Evolutionary conservation across 2,113 vertebrate species (phyloP).

Genomic region (Percopsis transmontana): DNA sequence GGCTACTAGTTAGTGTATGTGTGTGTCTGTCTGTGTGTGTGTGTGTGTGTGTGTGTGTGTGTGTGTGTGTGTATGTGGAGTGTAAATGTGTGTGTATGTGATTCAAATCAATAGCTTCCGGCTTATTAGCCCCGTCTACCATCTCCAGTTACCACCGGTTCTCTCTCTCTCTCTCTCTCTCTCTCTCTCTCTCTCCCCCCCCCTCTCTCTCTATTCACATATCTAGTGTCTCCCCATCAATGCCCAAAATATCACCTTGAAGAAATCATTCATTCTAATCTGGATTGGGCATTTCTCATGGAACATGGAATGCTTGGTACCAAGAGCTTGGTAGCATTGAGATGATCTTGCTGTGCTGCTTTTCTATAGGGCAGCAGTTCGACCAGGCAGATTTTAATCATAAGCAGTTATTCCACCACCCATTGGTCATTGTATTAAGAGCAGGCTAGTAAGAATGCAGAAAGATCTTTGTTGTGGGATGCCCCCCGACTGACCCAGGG

Average conservation of each 20-base stretch:
- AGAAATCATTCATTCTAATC: too few species aligned
- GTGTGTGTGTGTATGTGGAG: background rate
- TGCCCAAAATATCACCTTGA: too few species aligned
- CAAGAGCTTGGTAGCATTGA: too few species aligned
- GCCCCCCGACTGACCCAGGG: too few species aligned
- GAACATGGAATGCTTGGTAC: too few species aligned
- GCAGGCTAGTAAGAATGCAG: too few species aligned
- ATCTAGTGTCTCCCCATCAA: conserved; percentile 26
- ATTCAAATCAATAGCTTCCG: conserved; percentile 24
- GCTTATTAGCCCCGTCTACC: background rate
- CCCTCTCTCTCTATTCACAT: conserved; percentile 4
- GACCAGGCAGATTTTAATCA: conserved; percentile 59
- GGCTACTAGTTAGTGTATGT: background rate
- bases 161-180: conserved; percentile 4
- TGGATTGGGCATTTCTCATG: too few species aligned
- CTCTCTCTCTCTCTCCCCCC: conserved; percentile 8
- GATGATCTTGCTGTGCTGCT: background rate
- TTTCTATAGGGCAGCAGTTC: conserved; percentile 28
- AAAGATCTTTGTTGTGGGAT: too few species aligned
- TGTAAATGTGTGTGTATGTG: background rate
- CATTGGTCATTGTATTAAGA: too few species aligned
- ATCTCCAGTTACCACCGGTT: conserved; percentile 22
- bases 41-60: conserved; percentile 3
- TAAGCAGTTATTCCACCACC: conserved; percentile 11
- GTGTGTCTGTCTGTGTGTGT: background rate